Conservation (phyloP, 92 coral and sea anemone species). For the Palythoa heliodiscus region DNA sequence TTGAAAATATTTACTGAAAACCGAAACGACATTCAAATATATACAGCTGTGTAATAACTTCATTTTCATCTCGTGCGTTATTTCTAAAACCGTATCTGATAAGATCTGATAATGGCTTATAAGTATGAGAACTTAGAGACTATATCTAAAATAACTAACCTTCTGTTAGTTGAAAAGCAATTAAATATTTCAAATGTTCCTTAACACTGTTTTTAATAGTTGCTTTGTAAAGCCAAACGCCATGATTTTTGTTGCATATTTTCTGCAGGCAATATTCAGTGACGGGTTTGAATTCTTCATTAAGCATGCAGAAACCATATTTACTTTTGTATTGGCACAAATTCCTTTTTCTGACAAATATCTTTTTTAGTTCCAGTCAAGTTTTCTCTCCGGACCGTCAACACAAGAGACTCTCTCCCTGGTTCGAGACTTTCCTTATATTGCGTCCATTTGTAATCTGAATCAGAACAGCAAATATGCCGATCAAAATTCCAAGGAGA, state of each 20-base stretch:
- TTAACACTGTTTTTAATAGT: background rate
- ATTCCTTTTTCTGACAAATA: background rate
- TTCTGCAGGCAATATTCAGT: no score
- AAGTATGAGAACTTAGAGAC: background rate
- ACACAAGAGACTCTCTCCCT: background rate
- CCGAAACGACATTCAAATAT: background rate
- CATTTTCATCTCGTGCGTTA: background rate
- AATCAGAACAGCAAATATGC: conserved; percentile 16
- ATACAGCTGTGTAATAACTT: background rate
- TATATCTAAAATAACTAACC: no score
- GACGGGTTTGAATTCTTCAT: no score
- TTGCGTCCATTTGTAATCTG: conserved; percentile 9
- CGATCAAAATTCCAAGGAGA: conserved; percentile 7
- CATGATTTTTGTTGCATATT: background rate
- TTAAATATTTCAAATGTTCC: background rate
- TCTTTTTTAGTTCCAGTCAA: background rate
- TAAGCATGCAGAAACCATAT: no score
- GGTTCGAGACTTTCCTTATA: background rate
- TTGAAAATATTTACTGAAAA: background rate
- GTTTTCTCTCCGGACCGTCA: background rate
- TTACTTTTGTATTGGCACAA: background rate
- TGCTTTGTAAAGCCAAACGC: background rate
- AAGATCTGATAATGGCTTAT: background rate
- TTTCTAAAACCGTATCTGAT: background rate
- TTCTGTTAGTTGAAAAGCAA: background rate